phyloP scores from a whole-genome alignment of 2,888 invertebrate genomes.

The Conus canariensis region DNA sequence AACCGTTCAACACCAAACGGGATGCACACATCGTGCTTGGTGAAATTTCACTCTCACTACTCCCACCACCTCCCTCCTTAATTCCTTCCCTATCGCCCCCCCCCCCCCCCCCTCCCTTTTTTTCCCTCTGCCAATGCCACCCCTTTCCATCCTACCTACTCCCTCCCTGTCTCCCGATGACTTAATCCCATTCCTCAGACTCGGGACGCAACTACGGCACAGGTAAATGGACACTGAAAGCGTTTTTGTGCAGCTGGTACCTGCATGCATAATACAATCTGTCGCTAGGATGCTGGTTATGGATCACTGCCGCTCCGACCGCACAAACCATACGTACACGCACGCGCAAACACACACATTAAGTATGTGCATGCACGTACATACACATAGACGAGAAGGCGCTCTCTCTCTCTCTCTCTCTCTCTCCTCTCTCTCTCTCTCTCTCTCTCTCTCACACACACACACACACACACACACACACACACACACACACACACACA shows the following conservation, averaged over 20 bases:
- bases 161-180: not conserved
- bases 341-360: too few relatives aligned
- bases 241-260: too few relatives aligned
- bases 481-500: too few relatives aligned
- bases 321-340: too few relatives aligned
- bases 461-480: too few relatives aligned
- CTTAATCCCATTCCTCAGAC: not conserved
- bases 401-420: slow-evolving; percentile 28
- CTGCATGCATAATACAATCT: too few relatives aligned
- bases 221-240: too few relatives aligned
- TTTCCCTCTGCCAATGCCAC: not conserved
- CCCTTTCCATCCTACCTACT: not conserved
- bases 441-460: not conserved
- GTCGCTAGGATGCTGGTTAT: too few relatives aligned
- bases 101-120: not conserved
- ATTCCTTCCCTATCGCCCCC: not conserved
- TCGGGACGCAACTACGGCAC: too few relatives aligned
- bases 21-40: too few relatives aligned
- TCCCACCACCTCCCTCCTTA: not conserved
- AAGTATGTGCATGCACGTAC: too few relatives aligned
- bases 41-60: not conserved
- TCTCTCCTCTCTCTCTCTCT: slow-evolving; percentile 27
- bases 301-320: not conserved
- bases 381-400: not conserved
- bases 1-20: too few relatives aligned